Evolutionary conservation across 1,140 invertebrate species (phyloP).

Genomic region (Scaptomyza pallida): DNA sequence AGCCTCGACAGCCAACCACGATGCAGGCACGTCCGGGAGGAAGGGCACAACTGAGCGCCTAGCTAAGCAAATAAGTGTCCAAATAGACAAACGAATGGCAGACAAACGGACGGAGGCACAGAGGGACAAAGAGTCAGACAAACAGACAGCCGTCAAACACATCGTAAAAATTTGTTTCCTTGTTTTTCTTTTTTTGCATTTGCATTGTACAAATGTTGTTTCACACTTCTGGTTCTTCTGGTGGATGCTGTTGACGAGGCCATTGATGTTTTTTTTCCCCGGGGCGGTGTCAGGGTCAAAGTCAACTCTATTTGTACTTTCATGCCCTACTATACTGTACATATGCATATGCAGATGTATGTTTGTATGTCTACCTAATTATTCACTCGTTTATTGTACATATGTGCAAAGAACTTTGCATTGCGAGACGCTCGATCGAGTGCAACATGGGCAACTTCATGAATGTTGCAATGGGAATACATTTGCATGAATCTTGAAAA

Average conservation of each 20-base stretch:
- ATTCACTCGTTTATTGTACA: too few relatives aligned
- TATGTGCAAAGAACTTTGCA: too few relatives aligned
- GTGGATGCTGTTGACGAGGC: too few relatives aligned
- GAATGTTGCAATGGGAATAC: too few relatives aligned
- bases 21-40: constrained; percentile 12
- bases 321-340: constrained; percentile 56
- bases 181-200: constrained; percentile 74
- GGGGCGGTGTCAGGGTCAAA: constrained; percentile 73
- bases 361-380: too few relatives aligned
- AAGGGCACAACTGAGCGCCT: constrained; percentile 66
- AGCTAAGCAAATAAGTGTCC: constrained; percentile 33
- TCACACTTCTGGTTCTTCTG: constrained; percentile 25
- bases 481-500: too few relatives aligned
- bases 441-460: too few relatives aligned
- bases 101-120: too few relatives aligned
- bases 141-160: constrained; percentile 75
- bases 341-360: too few relatives aligned
- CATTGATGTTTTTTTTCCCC: constrained; percentile 16
- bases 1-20: constrained; percentile 48
- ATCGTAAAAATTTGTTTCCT: constrained; percentile 79
- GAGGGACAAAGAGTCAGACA: too few relatives aligned
- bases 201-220: constrained; percentile 71
- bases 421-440: too few relatives aligned
- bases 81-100: constrained; percentile 20
- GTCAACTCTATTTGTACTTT: constrained; percentile 77